Conservation (phyloP, 2,113 vertebrate species). For the Laticauda colubrina region DNA sequence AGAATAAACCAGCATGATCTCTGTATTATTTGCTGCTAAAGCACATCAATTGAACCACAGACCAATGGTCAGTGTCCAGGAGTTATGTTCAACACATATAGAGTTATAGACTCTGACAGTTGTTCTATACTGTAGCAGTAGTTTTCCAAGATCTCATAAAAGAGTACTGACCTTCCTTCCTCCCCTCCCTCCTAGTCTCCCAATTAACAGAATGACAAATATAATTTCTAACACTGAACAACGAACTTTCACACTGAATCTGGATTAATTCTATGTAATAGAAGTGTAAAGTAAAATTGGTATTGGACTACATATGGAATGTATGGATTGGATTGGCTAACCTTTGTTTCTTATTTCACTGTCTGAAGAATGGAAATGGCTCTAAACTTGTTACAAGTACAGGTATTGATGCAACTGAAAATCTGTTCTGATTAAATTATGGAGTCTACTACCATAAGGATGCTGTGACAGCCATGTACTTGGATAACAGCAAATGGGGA, state of each 20-base stretch:
- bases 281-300: background rate
- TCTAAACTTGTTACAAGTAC: too few relatives aligned
- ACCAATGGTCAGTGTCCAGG: background rate
- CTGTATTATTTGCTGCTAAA: background rate
- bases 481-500: background rate
- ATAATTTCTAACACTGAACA: too few relatives aligned
- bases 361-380: background rate
- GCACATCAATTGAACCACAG: background rate
- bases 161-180: background rate
- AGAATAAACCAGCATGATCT: background rate
- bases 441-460: background rate
- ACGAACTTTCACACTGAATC: background rate
- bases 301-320: background rate
- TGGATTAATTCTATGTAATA: background rate
- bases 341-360: background rate
- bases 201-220: background rate
- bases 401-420: background rate
- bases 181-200: background rate
- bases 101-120: background rate
- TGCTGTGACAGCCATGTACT: background rate
- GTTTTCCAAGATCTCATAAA: background rate
- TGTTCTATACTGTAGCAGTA: background rate
- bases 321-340: background rate
- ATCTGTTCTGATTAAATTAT: background rate
- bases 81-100: background rate